Evolutionary conservation across 2,888 invertebrate species (phyloP).

Genomic region (Diplolepis rosae): DNA sequence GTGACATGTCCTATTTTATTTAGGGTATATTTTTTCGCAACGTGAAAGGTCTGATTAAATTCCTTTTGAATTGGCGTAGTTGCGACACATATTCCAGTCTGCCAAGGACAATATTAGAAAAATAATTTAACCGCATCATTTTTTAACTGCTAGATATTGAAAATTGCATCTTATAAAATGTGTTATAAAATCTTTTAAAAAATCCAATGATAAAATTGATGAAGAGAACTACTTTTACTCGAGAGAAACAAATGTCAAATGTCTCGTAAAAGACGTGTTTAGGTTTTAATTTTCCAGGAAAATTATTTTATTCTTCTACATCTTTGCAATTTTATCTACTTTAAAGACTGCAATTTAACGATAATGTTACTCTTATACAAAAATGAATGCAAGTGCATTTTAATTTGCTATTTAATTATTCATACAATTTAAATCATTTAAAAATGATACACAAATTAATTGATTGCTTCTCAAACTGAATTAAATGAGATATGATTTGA

Average conservation of each 20-base stretch:
- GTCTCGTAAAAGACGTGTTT: not conserved
- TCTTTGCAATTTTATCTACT: not conserved
- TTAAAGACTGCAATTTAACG: not conserved
- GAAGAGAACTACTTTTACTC: not conserved
- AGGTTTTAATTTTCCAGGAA: not conserved
- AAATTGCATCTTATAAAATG: too few relatives aligned
- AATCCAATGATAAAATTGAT: not conserved
- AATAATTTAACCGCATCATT: not conserved
- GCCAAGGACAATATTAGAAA: not conserved
- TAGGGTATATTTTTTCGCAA: not conserved
- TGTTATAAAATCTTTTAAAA: too few relatives aligned
- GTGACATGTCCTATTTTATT: conserved; percentile 9
- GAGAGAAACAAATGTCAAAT: not conserved
- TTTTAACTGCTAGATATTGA: too few relatives aligned
- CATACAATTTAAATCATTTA: too few relatives aligned
- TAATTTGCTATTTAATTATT: not conserved
- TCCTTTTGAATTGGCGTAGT: not conserved
- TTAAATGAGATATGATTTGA: too few relatives aligned
- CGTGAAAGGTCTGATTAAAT: not conserved
- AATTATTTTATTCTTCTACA: not conserved
- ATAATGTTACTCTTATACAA: not conserved
- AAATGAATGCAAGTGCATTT: not conserved
- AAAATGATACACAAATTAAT: too few relatives aligned
- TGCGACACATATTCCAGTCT: not conserved
- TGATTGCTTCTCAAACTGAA: too few relatives aligned